Evolutionary conservation across 2,888 invertebrate species (phyloP), one percentile per base, ranked within the genome.

Genomic region (Leistus spinibarbis): DNA sequence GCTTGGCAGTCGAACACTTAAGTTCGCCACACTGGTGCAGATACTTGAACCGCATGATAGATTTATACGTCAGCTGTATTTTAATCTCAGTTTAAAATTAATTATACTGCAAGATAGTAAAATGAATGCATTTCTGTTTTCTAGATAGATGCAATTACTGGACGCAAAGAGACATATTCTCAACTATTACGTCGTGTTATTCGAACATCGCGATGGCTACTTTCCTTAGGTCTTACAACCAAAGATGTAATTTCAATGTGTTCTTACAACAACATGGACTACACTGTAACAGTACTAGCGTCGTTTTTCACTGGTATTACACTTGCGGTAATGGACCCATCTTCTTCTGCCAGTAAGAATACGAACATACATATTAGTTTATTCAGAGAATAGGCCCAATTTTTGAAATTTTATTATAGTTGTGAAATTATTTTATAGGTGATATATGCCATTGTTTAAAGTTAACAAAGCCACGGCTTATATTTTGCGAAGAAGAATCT

Each of bases 241-340:
- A 85, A 86, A 2, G 88, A 88, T 77, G 85, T 88, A 5, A 83
- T 89, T 57, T 80, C 85, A 1, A 68, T 88, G 0, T 87, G 88
- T 82, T 86, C 86, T 3, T 85, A 85, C 0, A 88, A 86, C 76
- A 87, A 88, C 27, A 65, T 86, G 1, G 84, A 88, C 71, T 80
- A 86, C 7, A 79, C 81, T 2, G 84, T 88, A 17, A 87, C 88
- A 0, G 84, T 86, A 63, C 86, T 88, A 56, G 88, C 88, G 0
- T 85, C 86, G 0, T 77, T 86, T 2, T 88, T 85, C 78, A 82
- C 87, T 17, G 88, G 88, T 1, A 80, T 82, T 3, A 79, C 78
- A 64, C 79, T 83, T 2, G 78, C 81, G 10, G 80, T 82, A 13
- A 76, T 84, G 54, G 83, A 84, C 75, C 81, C 82, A 16, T 77